A percentile compares a stretch with the other conserved stretches of the same genome.
phyloP scores from a whole-genome alignment of 1,140 invertebrate genomes.

The Dreissena polymorpha region DNA sequence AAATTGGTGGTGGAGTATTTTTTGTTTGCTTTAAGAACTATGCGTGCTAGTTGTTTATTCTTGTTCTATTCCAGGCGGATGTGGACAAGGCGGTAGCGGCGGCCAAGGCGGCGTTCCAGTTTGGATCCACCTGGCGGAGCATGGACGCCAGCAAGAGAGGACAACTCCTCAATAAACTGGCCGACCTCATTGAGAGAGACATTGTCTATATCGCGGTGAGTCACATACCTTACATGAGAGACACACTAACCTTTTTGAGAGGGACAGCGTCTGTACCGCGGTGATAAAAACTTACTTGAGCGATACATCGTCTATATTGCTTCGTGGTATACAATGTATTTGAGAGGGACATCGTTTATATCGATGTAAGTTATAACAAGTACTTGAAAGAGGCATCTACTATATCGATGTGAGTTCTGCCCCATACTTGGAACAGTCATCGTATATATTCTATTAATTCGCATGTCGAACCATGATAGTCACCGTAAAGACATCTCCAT shows the following conservation, averaged over 20 bases:
- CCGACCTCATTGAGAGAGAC: conserved; percentile 89
- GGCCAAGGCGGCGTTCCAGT: conserved; percentile 88
- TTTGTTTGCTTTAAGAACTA: no score
- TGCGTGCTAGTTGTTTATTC: no score
- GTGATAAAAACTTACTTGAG: background rate
- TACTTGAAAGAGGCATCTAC: conserved; percentile 86
- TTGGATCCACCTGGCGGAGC: conserved; percentile 91
- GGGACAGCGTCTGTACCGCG: background rate
- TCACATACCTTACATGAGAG: conserved; percentile 3
- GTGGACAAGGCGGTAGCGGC: conserved; percentile 89
- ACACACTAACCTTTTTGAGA: no score
- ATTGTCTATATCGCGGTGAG: conserved; percentile 85
- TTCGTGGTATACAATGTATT: conserved; percentile 80
- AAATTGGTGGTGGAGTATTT: no score
- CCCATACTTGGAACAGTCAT: no score
- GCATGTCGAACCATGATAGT: no score
- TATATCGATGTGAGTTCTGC: conserved; percentile 85
- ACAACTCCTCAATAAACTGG: conserved; percentile 88
- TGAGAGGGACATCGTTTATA: conserved; percentile 85
- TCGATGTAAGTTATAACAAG: conserved; percentile 85
- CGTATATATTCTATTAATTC: no score
- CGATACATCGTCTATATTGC: background rate
- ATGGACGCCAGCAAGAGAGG: conserved; percentile 95
- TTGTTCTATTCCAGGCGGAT: conserved; percentile 78
- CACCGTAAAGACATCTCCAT: no score